These are phyloP conservation scores for Trinorchestia longiramus DNA, from an alignment of 1,140 invertebrate species.

Conservation along the genomic window DNA sequence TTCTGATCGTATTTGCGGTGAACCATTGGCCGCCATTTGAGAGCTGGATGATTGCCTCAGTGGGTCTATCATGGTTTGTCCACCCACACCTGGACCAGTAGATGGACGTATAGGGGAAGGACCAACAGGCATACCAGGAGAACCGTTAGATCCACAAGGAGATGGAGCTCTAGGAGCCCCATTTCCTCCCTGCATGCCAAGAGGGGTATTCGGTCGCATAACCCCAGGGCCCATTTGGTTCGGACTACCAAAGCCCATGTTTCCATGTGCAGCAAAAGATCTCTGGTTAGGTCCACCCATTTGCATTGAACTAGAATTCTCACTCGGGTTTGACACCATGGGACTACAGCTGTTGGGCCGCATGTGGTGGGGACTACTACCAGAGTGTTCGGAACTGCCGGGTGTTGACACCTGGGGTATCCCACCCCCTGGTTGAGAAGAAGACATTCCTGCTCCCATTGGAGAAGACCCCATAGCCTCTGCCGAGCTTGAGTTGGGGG, in stretches of 20 bases:
- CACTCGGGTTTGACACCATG: constrained; percentile 11
- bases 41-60: neutral
- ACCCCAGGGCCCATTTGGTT: constrained; percentile 36
- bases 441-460: neutral
- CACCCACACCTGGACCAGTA: neutral
- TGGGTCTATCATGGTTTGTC: neutral
- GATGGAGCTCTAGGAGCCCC: constrained; percentile 30
- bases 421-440: neutral
- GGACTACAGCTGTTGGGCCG: constrained; percentile 51
- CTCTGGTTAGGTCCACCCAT: constrained; percentile 55
- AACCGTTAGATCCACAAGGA: constrained; percentile 39
- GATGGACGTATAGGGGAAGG: neutral
- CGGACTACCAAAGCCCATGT: neutral
- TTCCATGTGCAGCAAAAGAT: constrained; percentile 30
- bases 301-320: neutral
- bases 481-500: neutral
- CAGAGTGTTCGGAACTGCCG: neutral
- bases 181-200: constrained; percentile 21
- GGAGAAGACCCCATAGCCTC: neutral
- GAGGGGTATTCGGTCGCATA: constrained; percentile 20
- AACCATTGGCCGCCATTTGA: neutral
- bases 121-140: constrained; percentile 16
- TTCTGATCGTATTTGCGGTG: constrained; percentile 10
- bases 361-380: constrained; percentile 58
- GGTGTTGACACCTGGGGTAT: neutral